Evolutionary conservation across 2,888 invertebrate genomes (phyloP), one percentile per base, ranked within the genome.

Genomic region (Oscheius sp.): DNA sequence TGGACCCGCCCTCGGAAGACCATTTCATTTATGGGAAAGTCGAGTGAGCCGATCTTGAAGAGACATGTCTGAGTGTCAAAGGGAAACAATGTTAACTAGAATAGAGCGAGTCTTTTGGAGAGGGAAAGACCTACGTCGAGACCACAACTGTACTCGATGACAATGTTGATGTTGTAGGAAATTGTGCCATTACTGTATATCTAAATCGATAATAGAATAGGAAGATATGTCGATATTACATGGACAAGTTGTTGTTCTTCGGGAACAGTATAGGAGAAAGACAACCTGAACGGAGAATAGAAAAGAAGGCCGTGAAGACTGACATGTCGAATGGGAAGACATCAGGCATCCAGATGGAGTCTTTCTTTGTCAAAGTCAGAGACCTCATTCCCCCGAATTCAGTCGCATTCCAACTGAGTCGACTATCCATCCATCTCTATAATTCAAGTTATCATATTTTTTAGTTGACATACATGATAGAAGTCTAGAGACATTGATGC

Each of bases 1-100:
- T 59, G 59, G 7, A 59, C 41, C 12, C 13, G 2, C 29, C 59
- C 59, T 6, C 12, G 12, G 21, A 59, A 59, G 2, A 18, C 13
- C 29, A 59, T 41, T 3, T 59, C 59, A 3, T 3, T 35, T 2
- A 16, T 59, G 13, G 59, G 35, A 29, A 59, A 59, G n/a, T 59
- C 59, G n/a, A 59, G 59, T 2, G 59, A 18, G 16, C 59, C 59
- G n/a, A 59, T 59, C 27, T 59, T 59, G 41, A 59, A 59, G 13
- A 3, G n/a, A 59, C 59, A 59, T 3, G n/a, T 35, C n/a, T 59
- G 59, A n/a, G 59, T 59, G 41, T 59, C 59, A n/a, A 59, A 59
- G 12, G 59, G 59, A n/a, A 59, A 59, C 35, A 35, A 16, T 12
- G 23, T 29, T 7, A 59, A 35, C 29, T 59, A n/a, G 7, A 59